A percentile compares a stretch with the other conserved stretches of the same genome.
These are phyloP conservation scores for Champsocephalus esox DNA, from an alignment of 2,797 vertebrate species.

Conservation along the genomic window DNA sequence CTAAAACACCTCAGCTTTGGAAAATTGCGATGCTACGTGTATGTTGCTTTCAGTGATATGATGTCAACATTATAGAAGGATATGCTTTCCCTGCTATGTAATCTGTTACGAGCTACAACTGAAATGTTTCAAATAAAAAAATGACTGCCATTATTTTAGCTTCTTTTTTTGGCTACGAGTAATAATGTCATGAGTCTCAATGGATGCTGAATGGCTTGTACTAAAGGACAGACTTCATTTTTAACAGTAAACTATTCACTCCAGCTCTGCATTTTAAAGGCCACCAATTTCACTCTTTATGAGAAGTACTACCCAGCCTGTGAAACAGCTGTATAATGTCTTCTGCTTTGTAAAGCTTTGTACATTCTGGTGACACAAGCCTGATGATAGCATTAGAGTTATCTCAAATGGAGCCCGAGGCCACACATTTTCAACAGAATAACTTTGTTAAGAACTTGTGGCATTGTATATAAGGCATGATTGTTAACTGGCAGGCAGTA, in stretches of 20 bases:
- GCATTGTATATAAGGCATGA: not conserved
- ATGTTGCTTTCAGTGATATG: not conserved
- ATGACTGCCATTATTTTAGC: not conserved
- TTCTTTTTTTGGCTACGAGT: not conserved
- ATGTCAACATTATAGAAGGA: not conserved
- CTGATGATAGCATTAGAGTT: not conserved
- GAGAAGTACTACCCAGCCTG: not conserved
- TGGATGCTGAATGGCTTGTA: not conserved
- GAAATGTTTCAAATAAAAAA: not conserved
- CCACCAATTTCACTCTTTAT: not conserved
- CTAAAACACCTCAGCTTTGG: not conserved
- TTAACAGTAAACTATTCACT: not conserved
- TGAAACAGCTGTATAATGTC: not conserved
- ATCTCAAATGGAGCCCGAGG: not conserved
- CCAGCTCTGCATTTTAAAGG: not conserved
- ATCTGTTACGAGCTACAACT: not conserved
- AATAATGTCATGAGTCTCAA: not conserved
- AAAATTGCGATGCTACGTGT: not conserved
- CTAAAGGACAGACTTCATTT: not conserved
- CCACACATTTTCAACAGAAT: not conserved
- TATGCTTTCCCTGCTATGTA: not conserved
- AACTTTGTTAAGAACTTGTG: not conserved
- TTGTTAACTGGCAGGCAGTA: not conserved
- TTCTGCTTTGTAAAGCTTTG: not conserved
- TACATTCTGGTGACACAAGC: conserved; percentile 1